phyloP scores from a whole-genome alignment of 2,113 vertebrate species.

The Cebus imitator region DNA sequence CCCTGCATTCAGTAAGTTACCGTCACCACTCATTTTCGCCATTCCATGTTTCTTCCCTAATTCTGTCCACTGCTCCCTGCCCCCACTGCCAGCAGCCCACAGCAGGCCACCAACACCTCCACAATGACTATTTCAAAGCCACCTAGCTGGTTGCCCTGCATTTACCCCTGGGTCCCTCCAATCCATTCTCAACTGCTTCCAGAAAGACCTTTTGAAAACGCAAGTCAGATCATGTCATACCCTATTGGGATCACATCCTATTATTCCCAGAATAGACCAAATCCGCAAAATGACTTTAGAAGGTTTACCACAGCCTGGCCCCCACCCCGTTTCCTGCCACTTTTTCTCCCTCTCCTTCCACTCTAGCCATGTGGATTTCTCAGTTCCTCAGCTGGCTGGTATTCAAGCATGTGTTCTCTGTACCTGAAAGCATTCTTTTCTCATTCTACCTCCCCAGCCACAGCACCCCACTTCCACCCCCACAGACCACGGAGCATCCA shows the following conservation, averaged over 20 bases:
- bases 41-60: neutral
- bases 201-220: neutral
- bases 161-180: neutral
- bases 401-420: neutral
- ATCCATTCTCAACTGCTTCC: neutral
- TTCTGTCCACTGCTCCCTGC: neutral
- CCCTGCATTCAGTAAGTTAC: neutral
- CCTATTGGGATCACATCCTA: neutral
- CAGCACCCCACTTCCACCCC: neutral
- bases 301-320: neutral
- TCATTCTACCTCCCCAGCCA: neutral
- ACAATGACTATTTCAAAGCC: neutral
- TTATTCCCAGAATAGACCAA: neutral
- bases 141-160: neutral
- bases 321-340: neutral
- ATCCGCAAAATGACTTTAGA: neutral
- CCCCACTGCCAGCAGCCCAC: neutral
- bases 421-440: neutral
- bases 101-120: neutral
- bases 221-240: neutral
- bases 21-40: neutral
- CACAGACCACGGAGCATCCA: neutral
- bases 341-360: neutral
- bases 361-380: neutral
- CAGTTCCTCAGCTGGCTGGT: neutral